Percentiles rank a stretch among this genome's conserved stretches.
Evolutionary conservation across 2,113 vertebrate genomes (phyloP).

Genomic region (Pogona vitticeps): DNA sequence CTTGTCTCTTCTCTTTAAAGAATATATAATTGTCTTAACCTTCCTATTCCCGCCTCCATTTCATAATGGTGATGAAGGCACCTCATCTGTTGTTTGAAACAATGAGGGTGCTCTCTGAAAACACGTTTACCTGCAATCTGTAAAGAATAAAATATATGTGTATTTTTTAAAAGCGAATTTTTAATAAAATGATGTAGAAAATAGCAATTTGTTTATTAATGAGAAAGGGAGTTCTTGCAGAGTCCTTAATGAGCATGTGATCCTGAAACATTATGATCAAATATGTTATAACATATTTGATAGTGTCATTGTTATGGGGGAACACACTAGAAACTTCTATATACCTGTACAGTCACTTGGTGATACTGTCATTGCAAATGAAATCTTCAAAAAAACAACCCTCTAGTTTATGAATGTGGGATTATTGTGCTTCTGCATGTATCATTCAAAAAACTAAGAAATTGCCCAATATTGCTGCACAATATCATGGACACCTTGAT

Average conservation of each 20-base stretch:
- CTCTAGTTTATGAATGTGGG: too few species aligned
- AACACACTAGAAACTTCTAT: background rate
- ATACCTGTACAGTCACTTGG: background rate
- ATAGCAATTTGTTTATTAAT: conserved; percentile 32
- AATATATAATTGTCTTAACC: conserved; percentile 73
- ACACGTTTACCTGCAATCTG: conserved; percentile 79
- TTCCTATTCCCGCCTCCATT: conserved; percentile 51
- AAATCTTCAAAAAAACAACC: too few species aligned
- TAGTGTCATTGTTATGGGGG: background rate
- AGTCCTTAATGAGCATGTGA: background rate
- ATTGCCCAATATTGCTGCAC: too few species aligned
- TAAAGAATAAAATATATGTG: conserved; percentile 86
- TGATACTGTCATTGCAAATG: conserved; percentile 23
- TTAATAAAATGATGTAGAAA: conserved; percentile 84
- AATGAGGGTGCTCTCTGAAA: conserved; percentile 76
- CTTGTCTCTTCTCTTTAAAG: conserved; percentile 79
- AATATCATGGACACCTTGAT: too few species aligned
- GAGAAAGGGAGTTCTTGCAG: background rate
- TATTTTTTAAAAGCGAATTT: conserved; percentile 89
- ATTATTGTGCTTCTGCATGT: too few species aligned
- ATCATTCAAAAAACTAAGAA: too few species aligned
- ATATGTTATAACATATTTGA: conserved; percentile 8
- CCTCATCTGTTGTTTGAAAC: conserved; percentile 53
- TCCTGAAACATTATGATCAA: background rate
- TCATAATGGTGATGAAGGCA: conserved; percentile 67